Evolutionary conservation across 2,113 vertebrate species (phyloP).

Genomic region (Callocephalon fimbriatum): DNA sequence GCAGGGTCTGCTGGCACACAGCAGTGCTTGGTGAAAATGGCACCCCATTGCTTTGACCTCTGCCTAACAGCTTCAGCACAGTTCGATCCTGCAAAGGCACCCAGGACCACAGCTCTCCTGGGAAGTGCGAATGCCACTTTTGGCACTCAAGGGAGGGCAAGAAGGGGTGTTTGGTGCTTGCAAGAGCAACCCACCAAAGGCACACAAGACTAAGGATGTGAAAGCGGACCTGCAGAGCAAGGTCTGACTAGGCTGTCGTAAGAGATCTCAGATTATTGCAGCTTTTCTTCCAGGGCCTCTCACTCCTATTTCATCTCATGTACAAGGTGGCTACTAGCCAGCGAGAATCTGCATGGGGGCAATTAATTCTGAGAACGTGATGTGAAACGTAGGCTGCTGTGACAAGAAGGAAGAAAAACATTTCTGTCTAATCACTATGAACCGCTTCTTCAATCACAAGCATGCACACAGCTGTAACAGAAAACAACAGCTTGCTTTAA

Average conservation of each 20-base stretch:
- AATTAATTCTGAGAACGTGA: neutral
- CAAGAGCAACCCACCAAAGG: neutral
- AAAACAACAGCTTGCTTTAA: slow-evolving; percentile 9
- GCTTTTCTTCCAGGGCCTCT: neutral
- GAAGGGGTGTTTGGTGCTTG: neutral
- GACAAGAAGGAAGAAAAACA: neutral
- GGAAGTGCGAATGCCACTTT: neutral
- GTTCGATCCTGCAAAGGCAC: neutral
- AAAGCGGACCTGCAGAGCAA: neutral
- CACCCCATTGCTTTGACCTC: neutral
- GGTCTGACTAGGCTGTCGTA: neutral
- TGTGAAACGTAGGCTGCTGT: neutral
- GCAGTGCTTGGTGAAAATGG: neutral
- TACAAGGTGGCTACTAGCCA: neutral
- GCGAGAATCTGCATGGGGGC: neutral
- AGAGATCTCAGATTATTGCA: neutral
- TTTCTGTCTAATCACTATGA: neutral
- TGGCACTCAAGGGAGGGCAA: neutral
- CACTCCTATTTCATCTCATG: neutral
- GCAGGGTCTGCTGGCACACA: neutral
- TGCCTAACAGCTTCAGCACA: neutral
- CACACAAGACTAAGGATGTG: neutral
- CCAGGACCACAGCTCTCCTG: neutral
- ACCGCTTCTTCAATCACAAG: neutral
- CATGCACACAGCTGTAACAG: neutral